phyloP scores from a whole-genome alignment of 2,113 vertebrate genomes.

The Acinonyx jubatus region DNA sequence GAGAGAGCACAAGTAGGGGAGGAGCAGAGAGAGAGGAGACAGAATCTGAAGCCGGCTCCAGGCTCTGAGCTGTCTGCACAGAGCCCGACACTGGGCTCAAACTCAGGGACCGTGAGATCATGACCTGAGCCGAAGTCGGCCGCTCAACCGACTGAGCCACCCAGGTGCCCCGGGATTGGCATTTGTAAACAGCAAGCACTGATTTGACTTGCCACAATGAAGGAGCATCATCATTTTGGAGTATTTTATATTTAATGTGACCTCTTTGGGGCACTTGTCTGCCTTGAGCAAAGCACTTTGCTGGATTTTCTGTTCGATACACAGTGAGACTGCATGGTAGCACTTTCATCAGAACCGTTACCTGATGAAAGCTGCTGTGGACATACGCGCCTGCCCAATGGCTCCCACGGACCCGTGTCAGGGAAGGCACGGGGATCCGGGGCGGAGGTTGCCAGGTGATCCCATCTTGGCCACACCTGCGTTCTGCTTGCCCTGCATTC shows the following conservation, averaged over 20 bases:
- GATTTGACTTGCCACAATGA: neutral
- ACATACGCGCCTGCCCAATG: neutral
- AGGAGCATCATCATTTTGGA: neutral
- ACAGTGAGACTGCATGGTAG: neutral
- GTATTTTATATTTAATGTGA: neutral
- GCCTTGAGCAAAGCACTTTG: neutral
- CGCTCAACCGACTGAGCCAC: too few species aligned
- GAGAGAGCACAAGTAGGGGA: too few species aligned
- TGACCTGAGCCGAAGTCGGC: too few species aligned
- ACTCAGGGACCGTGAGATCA: too few species aligned
- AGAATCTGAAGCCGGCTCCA: too few species aligned
- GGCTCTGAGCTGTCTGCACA: too few species aligned
- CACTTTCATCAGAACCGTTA: neutral
- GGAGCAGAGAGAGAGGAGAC: too few species aligned
- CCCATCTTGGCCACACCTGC: neutral
- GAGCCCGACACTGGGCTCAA: too few species aligned
- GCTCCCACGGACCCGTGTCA: accelerated
- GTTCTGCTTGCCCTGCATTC: accelerated
- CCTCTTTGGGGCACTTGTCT: neutral
- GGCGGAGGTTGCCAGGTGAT: accelerated
- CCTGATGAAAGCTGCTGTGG: neutral
- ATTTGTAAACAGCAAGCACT: neutral
- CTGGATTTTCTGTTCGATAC: neutral
- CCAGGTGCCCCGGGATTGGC: neutral
- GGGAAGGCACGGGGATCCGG: accelerated